Conservation (phyloP, 2,888 invertebrate genomes). For the Trisateles emortualis region DNA sequence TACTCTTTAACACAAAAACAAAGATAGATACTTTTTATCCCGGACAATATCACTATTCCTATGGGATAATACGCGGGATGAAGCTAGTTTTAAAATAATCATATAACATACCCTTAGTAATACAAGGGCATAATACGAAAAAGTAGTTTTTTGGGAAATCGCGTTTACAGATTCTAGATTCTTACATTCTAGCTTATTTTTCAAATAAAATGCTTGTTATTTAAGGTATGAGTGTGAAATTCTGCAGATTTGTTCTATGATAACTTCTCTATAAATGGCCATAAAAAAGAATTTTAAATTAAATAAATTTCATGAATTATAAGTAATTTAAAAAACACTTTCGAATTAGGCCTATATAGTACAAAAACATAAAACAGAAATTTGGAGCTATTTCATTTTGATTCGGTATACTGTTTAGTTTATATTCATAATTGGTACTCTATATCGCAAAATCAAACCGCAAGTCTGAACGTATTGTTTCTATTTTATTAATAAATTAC, state of each 20-base stretch:
- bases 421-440: constrained; percentile 10
- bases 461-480: background rate
- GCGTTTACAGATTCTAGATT: too few relatives aligned
- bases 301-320: background rate
- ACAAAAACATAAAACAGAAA: background rate
- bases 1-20: too few relatives aligned
- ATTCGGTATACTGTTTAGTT: constrained; percentile 12
- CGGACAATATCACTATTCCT: too few relatives aligned
- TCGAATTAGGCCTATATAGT: background rate
- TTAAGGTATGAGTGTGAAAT: too few relatives aligned
- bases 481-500: constrained; percentile 1
- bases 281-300: background rate
- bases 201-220: too few relatives aligned
- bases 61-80: too few relatives aligned
- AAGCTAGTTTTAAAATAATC: too few relatives aligned
- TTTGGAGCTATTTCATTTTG: constrained; percentile 12
- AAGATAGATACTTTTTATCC: too few relatives aligned
- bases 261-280: background rate
- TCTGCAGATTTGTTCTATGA: background rate
- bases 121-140: too few relatives aligned
- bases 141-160: too few relatives aligned
- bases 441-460: constrained; percentile 7
- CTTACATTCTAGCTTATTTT: too few relatives aligned
- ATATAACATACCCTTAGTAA: too few relatives aligned
- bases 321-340: background rate